A percentile compares a stretch with the other conserved stretches of the same genome.
These are phyloP conservation scores for Epinotia nisella DNA, from an alignment of 2,888 invertebrate genomes.

Conservation along the genomic window DNA sequence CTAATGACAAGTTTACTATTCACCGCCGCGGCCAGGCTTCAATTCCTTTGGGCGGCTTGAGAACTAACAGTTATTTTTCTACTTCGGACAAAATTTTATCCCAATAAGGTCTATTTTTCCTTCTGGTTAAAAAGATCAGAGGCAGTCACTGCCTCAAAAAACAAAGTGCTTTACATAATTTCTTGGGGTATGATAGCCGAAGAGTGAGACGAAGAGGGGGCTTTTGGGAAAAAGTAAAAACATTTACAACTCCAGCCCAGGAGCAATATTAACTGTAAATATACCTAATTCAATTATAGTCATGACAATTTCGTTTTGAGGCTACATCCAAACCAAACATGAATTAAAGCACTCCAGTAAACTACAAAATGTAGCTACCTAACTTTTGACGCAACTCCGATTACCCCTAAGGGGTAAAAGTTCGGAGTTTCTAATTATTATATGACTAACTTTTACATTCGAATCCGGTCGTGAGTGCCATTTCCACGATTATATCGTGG, in stretches of 20 bases:
- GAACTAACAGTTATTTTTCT: too few species aligned
- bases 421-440: constrained; percentile 35
- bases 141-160: too few species aligned
- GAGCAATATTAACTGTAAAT: background rate
- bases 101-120: too few species aligned
- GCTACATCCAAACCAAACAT: constrained; percentile 10
- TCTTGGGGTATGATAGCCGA: too few species aligned
- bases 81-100: too few species aligned
- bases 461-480: constrained; percentile 5
- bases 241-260: background rate
- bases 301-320: constrained; percentile 5
- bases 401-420: constrained; percentile 40
- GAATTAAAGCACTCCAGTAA: constrained; percentile 32
- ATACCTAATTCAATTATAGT: background rate
- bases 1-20: too few species aligned
- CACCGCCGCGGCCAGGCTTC: too few species aligned
- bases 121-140: too few species aligned
- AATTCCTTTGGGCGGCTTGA: too few species aligned
- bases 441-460: constrained; percentile 36
- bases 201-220: too few species aligned
- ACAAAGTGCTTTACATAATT: too few species aligned
- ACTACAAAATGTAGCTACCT: constrained; percentile 33
- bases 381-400: constrained; percentile 39
- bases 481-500: constrained; percentile 13
- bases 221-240: too few species aligned